Evolutionary conservation across 2,797 vertebrate genomes (phyloP), one percentile per base, ranked within the genome.

Genomic region (Oreonectes daqikongensis): DNA sequence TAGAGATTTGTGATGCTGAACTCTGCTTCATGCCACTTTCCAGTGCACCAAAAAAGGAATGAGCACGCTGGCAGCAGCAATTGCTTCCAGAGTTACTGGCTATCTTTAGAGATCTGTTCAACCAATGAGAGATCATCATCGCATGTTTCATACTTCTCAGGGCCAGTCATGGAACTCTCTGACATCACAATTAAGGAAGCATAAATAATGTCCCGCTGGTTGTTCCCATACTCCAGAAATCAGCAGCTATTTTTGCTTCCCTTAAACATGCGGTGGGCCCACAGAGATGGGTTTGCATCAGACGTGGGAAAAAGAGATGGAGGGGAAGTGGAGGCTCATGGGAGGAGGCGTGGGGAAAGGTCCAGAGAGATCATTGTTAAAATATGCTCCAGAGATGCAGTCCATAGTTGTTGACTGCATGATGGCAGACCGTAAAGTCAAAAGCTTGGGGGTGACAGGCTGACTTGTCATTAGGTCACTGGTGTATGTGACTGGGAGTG

Each of bases 301-400:
- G 82, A 92, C 88, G 86, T 93, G 92, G 91, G 91, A 92, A 93
- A 92, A 90, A 84, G 81, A 87, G 83, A 89, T 84, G 80, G 86
- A 90, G 87, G 89, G 87, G 90, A 89, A 81, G 84, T 90, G 72
- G 85, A 86, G 82, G 87, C 86, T 72, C 86, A 89, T 89, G 89
- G 87, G 91, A 90, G 81, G 87, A 86, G 81, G 75, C 83, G 81
- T 79, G 73, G 87, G 88, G 84, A 85, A 88, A 87, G 82, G 77
- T 68, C 87, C 80, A 75, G 83, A 81, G 86, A 87, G 88, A 86
- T 78, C 66, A 76, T 55, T 64, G 4, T 50, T 82, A 78, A 82
- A 66, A 65, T 72, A 57, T 46, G 64, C 77, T 72, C 50, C 69
- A 79, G 72, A 64, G 64, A 65, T 69, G 38, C 69, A 50, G 28